A percentile compares a stretch with the other conserved stretches of the same genome.
Evolutionary conservation across 1,140 invertebrate species (phyloP).

Genomic region (Rhyzopertha dominica): DNA sequence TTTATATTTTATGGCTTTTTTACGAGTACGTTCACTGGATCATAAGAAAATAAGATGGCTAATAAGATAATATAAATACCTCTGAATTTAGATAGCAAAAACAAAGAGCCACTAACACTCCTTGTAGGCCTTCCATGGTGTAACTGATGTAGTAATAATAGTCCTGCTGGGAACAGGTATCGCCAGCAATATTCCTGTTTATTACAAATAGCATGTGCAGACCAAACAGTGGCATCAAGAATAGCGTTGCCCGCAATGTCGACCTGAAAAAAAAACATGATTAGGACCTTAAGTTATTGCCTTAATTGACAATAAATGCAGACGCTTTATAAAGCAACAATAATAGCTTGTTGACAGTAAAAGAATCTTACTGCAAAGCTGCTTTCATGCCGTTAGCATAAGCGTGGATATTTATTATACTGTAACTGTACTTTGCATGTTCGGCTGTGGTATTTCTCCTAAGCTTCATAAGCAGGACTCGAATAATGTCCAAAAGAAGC

Average conservation of each 20-base stretch:
- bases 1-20: too few species aligned
- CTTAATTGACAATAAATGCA: too few species aligned
- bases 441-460: slow-evolving; percentile 48
- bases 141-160: slow-evolving; percentile 52
- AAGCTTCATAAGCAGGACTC: slow-evolving; percentile 51
- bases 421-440: slow-evolving; percentile 32
- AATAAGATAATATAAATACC: too few species aligned
- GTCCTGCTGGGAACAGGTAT: slow-evolving; percentile 49
- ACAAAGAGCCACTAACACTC: slow-evolving; percentile 51
- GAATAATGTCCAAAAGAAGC: slow-evolving; percentile 51
- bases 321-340: too few species aligned
- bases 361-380: too few species aligned
- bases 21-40: too few species aligned
- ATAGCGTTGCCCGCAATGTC: slow-evolving; percentile 32
- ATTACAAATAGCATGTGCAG: slow-evolving; percentile 34
- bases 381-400: too few species aligned
- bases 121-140: slow-evolving; percentile 53
- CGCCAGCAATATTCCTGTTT: slow-evolving; percentile 29
- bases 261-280: slow-evolving; percentile 26
- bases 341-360: too few species aligned
- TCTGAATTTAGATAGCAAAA: slow-evolving; percentile 59
- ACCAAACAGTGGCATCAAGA: slow-evolving; percentile 39
- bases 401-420: too few species aligned
- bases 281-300: neutral
- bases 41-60: too few species aligned